Percentiles rank a stretch among this genome's conserved stretches.
Evolutionary conservation across 2,888 invertebrate species (phyloP).

Genomic region (Stegana nigrithorax): DNA sequence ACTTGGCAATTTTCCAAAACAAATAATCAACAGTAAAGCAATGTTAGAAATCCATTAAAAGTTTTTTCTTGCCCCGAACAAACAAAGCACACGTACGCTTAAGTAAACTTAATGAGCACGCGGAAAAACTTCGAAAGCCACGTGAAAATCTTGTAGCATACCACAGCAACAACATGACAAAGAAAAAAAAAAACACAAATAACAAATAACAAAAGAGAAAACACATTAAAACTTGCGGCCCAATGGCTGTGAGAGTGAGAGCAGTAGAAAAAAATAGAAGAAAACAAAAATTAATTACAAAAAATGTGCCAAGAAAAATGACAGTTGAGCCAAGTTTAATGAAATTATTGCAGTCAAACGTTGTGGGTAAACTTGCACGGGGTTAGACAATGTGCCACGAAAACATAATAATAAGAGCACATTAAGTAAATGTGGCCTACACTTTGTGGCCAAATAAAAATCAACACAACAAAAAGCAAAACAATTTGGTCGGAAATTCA

Average conservation of each 20-base stretch:
- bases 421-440: too few species aligned
- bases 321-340: conserved; percentile 11
- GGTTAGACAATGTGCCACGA: too few species aligned
- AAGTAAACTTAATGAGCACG: conserved; percentile 42
- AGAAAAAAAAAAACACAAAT: conserved; percentile 7
- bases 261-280: not conserved
- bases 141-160: not conserved
- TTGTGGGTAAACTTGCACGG: not conserved
- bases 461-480: not conserved
- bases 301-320: conserved; percentile 9
- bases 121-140: conserved; percentile 6
- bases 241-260: not conserved
- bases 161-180: not conserved
- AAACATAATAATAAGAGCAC: too few species aligned
- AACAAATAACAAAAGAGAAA: conserved; percentile 2
- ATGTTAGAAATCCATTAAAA: conserved; percentile 40
- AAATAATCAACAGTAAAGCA: too few species aligned
- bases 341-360: not conserved
- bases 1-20: too few species aligned
- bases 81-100: conserved; percentile 21
- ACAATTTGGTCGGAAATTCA: too few species aligned
- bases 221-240: conserved; percentile 4
- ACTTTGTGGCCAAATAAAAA: too few species aligned
- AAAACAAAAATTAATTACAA: conserved; percentile 11
- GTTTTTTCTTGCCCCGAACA: conserved; percentile 31